A percentile compares a stretch with the other conserved stretches of the same genome.
phyloP scores from a whole-genome alignment of 2,888 invertebrate genomes.

The Ernsta delagoae region DNA sequence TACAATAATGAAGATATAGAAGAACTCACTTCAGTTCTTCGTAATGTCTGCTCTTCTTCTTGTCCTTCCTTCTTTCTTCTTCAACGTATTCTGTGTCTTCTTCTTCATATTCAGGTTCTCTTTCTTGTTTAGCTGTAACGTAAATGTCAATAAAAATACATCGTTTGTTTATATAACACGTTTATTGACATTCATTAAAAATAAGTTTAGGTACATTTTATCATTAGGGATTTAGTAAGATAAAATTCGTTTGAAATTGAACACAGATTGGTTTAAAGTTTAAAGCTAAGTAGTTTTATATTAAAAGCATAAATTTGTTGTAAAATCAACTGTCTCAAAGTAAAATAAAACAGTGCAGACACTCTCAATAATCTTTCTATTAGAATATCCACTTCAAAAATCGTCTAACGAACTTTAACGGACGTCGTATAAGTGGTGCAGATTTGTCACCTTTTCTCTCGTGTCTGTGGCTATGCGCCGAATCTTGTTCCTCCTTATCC shows the following conservation, averaged over 20 bases:
- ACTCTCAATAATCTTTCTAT: too few relatives aligned
- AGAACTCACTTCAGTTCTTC: constrained; percentile 66
- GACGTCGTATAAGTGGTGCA: constrained; percentile 56
- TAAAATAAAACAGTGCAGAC: too few relatives aligned
- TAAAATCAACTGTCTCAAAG: too few relatives aligned
- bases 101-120: constrained; percentile 46
- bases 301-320: too few relatives aligned
- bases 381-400: constrained; percentile 55
- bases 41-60: constrained; percentile 51
- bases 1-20: too few relatives aligned
- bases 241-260: too few relatives aligned
- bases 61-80: constrained; percentile 34
- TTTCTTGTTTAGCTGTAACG: constrained; percentile 50
- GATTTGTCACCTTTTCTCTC: constrained; percentile 67
- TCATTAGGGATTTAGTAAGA: too few relatives aligned
- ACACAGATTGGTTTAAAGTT: too few relatives aligned
- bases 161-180: constrained; percentile 1
- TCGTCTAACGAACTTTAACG: constrained; percentile 59
- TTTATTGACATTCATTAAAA: constrained; percentile 17
- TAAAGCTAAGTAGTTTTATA: too few relatives aligned
- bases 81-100: constrained; percentile 47
- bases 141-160: constrained; percentile 30
- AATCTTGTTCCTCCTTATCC: constrained; percentile 78
- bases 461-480: constrained; percentile 68
- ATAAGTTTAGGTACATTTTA: too few relatives aligned